Base-by-base conservation (phyloP, 2,888 invertebrate genomes). In the Caenorhabditis sp. region DNA sequence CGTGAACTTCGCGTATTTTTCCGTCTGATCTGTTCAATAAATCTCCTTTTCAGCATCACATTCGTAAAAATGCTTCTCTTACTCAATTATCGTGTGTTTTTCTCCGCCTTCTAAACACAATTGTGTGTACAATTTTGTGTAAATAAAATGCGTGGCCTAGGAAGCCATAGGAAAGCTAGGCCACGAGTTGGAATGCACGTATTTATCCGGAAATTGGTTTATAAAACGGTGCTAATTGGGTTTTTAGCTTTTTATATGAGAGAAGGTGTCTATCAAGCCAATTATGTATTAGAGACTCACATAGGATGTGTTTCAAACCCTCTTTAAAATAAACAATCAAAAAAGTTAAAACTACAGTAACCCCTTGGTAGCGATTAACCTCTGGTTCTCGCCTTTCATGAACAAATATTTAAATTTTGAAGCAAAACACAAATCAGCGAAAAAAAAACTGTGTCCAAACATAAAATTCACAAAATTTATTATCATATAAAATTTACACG, bases 41-140 rank as follows among this genome's bases (percentile, higher is more conserved):
- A 31, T 56, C 56, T 63, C 59, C 61, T 70, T 59, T 75, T 75
- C 70, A 75, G 70, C 75, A 75, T 75, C 25, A 75, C 73, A 73
- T 73, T 38, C 59, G 59, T 59, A 56, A 23, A 31, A 31, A 31
- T 10, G 31, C 10, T 31, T 10, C 10, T 31, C 31, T 31, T 31
- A 7, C 10, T 7, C 10, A 31, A 31, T 31, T 31, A 31, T 31
- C 31, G 31, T 31, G 31, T 31, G 31, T 43, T 7, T 14, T 43
- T 43, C 14, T 17, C 26, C 67, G 25, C 59, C 49, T 10, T 31
- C 49, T 25, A 54, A 23, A 56, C 31, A 49, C 2, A 54, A n/a
- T 49, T 63, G 53, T 17, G 63, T 59, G 25, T 62, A 49, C 2
- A 54, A 50, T 23, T 61, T 60, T 7, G 53, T 59, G 7, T 56